These are phyloP conservation scores for Callipepla squamata DNA, from an alignment of 2,113 vertebrate genomes.

Conservation along the genomic window DNA sequence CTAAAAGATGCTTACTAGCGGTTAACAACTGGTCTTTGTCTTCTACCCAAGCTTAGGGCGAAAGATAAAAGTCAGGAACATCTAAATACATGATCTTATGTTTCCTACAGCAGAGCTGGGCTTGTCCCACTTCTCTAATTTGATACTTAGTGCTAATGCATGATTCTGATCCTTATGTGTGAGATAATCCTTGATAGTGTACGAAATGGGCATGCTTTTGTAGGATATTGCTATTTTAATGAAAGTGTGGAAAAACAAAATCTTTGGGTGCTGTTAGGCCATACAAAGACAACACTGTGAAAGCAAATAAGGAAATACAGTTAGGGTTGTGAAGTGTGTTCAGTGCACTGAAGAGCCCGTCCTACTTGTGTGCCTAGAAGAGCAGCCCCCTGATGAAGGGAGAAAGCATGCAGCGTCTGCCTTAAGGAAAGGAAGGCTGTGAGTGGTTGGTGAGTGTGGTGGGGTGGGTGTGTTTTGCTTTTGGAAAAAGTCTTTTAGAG, in stretches of 20 bases:
- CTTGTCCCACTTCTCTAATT: constrained; percentile 6
- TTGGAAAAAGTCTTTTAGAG: not conserved
- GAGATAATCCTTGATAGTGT: not conserved
- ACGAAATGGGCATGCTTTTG: not conserved
- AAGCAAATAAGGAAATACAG: not conserved
- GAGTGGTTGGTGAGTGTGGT: not conserved
- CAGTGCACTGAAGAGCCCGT: not conserved
- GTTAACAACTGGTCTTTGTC: not conserved
- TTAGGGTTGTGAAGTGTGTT: not conserved
- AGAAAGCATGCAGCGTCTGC: not conserved
- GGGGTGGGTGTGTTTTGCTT: not conserved
- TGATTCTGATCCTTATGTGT: not conserved
- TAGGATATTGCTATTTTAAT: not conserved
- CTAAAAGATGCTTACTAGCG: not conserved
- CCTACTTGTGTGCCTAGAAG: not conserved
- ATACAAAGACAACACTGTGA: not conserved
- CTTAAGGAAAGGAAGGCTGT: not conserved
- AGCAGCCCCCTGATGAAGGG: not conserved
- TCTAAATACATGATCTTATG: not conserved
- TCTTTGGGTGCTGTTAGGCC: not conserved
- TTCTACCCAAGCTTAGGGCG: not conserved
- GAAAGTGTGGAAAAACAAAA: not conserved
- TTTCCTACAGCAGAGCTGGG: not conserved
- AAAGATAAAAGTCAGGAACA: not conserved
- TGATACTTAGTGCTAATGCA: not conserved